Evolutionary conservation across 2,797 vertebrate genomes (phyloP), one percentile per base, ranked within the genome.

Genomic region (Spondyliosoma cantharus): DNA sequence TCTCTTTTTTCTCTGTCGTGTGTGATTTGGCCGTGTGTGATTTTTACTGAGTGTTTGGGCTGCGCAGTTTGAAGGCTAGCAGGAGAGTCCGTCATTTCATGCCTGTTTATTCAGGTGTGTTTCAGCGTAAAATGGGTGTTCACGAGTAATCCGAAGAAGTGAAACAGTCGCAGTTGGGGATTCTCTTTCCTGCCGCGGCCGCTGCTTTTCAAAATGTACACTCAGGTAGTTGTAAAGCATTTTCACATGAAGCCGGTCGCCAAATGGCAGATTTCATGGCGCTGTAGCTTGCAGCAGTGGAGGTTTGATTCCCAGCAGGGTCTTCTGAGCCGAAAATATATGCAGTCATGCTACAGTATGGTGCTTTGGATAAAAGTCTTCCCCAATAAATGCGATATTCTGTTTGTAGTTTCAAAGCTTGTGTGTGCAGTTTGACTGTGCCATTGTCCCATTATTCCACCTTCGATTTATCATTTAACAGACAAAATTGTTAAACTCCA

Each of bases 241-340:
- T 82, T 84, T 71, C 46, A 48, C 20, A 78, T 54, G 46, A 86
- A 80, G 70, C 60, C 46, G 54, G 82, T 85, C 24, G 19, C 59
- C 42, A 76, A 85, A 80, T 68, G 27, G 60, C 58, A 42, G 58
- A 82, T 89, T 87, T 85, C 78, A 90, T 75, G 78, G 76, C 4
- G 22, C 45, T 19, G 15, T 57, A 76, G 66, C 76, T 68, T 82
- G 77, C 50, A 84, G 81, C 49, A 70, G 78, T 71, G 4, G 17
- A 74, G 22, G 70, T 79, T 66, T 80, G 71, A 79, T 69, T 86
- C 78, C 48, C 83, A 83, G 85, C 63, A 49, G 77, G 81, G 63
- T 5, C 11, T 71, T 53, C 50, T 9, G 42, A 59, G 66, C 66
- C 62, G 70, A 69, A 84, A 71, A 76, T 67, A 58, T 19, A 65